A percentile compares a stretch with the other conserved stretches of the same genome.
phyloP scores from a whole-genome alignment of 92 coral and sea anemone species.

The Zoanthus sansibaricus region DNA sequence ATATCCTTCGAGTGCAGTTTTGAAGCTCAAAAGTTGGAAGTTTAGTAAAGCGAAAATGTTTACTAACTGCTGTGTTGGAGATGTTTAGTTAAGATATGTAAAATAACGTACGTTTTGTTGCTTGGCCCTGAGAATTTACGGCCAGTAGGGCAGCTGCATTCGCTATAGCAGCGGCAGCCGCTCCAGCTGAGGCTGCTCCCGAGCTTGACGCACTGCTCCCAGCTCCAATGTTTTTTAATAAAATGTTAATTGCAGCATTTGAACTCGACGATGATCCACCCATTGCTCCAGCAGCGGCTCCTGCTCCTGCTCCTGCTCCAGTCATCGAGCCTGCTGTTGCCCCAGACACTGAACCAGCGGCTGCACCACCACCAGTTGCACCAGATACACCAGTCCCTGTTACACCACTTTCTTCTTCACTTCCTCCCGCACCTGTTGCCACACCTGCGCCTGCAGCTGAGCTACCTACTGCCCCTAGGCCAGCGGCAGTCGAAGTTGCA shows the following conservation, averaged over 20 bases:
- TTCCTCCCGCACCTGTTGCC: conserved; percentile 12
- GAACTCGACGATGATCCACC: conserved; percentile 32
- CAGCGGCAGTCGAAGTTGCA: conserved; percentile 5
- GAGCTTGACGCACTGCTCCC: neutral
- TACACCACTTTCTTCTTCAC: conserved; percentile 16
- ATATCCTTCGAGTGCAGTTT: too few species aligned
- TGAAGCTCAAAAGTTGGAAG: too few species aligned
- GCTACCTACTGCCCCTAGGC: neutral
- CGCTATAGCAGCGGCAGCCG: conserved; percentile 20
- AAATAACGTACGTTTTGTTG: conserved; percentile 16
- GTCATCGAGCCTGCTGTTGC: neutral
- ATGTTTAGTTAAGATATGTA: neutral
- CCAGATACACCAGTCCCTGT: conserved; percentile 14
- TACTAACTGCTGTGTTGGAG: neutral
- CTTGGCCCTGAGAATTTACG: conserved; percentile 35
- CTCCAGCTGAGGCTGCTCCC: conserved; percentile 23
- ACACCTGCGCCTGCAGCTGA: neutral
- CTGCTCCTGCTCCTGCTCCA: conserved; percentile 12
- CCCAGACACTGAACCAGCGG: neutral
- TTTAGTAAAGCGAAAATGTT: too few species aligned
- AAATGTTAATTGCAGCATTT: conserved; percentile 22
- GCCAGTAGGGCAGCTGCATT: conserved; percentile 36
- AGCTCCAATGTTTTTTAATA: conserved; percentile 15
- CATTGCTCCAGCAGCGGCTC: conserved; percentile 7
- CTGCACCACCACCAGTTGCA: conserved; percentile 28